phyloP scores from a whole-genome alignment of 2,888 invertebrate genomes.

The Ormia ochracea region DNA sequence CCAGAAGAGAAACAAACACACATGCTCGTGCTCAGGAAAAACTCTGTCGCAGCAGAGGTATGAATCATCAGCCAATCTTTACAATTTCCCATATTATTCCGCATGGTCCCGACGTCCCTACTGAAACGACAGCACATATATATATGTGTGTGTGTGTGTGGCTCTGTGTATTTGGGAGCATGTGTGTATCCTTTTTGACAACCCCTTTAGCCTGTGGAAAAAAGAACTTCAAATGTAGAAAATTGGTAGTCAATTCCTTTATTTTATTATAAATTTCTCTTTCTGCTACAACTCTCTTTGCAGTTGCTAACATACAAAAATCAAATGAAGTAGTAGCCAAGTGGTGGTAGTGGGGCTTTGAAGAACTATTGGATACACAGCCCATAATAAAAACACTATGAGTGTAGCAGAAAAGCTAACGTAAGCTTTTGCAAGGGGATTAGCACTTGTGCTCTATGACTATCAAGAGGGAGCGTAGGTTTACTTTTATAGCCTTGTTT shows the following conservation, averaged over 20 bases:
- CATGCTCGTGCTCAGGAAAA: not conserved
- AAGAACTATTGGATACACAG: not conserved
- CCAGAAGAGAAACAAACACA: constrained; percentile 1
- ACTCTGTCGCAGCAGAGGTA: constrained; percentile 34
- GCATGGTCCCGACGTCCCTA: constrained; percentile 25
- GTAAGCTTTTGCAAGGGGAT: constrained; percentile 35
- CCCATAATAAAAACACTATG: not conserved
- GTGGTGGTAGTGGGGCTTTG: not conserved
- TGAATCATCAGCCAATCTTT: constrained; percentile 56
- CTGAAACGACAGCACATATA: no score
- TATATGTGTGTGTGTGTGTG: no score
- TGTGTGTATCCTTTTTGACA: not conserved
- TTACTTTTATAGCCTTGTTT: constrained; percentile 42
- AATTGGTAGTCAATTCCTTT: not conserved
- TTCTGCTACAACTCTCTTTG: constrained; percentile 11
- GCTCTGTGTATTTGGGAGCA: no score
- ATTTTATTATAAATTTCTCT: not conserved
- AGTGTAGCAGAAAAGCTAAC: constrained; percentile 22
- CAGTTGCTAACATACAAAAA: constrained; percentile 11
- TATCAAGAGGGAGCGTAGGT: constrained; percentile 40
- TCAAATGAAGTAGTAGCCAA: not conserved
- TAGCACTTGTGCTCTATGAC: not conserved
- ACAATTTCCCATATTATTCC: not conserved
- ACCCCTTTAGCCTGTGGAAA: constrained; percentile 28
- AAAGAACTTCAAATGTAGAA: not conserved